Evolutionary conservation across 2,113 vertebrate species (phyloP).

Genomic region (Candoia aspera): DNA sequence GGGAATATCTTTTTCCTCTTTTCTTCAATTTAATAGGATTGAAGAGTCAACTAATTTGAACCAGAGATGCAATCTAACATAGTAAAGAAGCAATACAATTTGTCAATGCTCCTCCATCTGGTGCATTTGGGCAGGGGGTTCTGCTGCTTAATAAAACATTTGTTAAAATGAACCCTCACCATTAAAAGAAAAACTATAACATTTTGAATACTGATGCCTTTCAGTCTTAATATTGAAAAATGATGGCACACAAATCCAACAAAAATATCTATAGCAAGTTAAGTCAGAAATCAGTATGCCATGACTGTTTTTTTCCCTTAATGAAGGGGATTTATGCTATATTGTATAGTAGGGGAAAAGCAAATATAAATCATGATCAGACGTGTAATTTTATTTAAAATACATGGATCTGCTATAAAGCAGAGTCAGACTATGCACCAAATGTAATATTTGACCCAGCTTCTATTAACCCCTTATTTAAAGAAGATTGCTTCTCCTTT

Average conservation of each 20-base stretch:
- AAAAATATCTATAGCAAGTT: background rate
- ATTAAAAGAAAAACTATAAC: background rate
- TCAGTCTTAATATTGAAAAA: slow-evolving; percentile 29
- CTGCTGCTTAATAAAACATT: background rate
- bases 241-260: background rate
- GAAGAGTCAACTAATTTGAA: slow-evolving; percentile 33
- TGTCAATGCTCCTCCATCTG: background rate
- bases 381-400: background rate
- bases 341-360: background rate
- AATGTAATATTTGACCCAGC: background rate
- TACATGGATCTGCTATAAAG: background rate
- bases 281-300: slow-evolving; percentile 11
- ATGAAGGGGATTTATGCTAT: background rate
- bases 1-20: slow-evolving; percentile 24
- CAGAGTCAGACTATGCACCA: background rate
- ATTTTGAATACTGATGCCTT: background rate
- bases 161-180: background rate
- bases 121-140: background rate
- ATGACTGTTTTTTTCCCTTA: background rate
- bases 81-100: slow-evolving; percentile 30
- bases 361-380: background rate
- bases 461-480: background rate
- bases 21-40: slow-evolving; percentile 9
- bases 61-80: background rate
- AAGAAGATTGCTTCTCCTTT: background rate